Evolutionary conservation across 1,140 invertebrate genomes (phyloP), one percentile per base, ranked within the genome.

Genomic region (Propsilocerus akamusi): DNA sequence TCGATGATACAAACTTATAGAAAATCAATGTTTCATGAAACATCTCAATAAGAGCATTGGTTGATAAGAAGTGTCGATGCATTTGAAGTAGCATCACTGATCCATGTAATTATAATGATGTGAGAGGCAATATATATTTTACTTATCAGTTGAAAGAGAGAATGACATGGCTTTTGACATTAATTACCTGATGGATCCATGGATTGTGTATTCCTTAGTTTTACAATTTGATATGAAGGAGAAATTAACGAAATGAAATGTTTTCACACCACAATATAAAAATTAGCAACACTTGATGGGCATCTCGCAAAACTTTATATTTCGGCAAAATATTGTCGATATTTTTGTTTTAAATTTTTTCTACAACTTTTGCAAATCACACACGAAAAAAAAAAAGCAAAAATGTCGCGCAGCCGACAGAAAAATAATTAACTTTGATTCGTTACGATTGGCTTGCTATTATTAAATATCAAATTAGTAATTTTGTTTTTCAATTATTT

Each of bases 31-130:
- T n/a, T n/a, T n/a, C n/a, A n/a, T n/a, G n/a, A n/a, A n/a, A n/a
- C n/a, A n/a, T n/a, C n/a, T n/a, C n/a, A n/a, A n/a, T n/a, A n/a
- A n/a, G n/a, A n/a, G n/a, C n/a, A n/a, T n/a, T n/a, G n/a, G n/a
- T n/a, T n/a, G n/a, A n/a, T n/a, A n/a, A n/a, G n/a, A n/a, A n/a
- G n/a, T n/a, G 14, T 10, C 22, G 10, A 41, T 41, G 34, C 34
- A 41, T 41, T 41, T 41, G 34, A 41, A 41, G 14, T 41, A 14
- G 17, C 22, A 41, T 41, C 34, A 20, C 17, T 41, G 17, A 41
- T 41, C 34, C 34, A 41, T 41, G 34, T 20, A 41, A 41, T 41
- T 41, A 41, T 41, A 41, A 41, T 41, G 17, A 41, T 41, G n/a
- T n/a, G n/a, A n/a, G n/a, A n/a, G n/a, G n/a, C n/a, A n/a, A n/a